phyloP scores from a whole-genome alignment of 2,888 invertebrate species.

The Elysia crispata region DNA sequence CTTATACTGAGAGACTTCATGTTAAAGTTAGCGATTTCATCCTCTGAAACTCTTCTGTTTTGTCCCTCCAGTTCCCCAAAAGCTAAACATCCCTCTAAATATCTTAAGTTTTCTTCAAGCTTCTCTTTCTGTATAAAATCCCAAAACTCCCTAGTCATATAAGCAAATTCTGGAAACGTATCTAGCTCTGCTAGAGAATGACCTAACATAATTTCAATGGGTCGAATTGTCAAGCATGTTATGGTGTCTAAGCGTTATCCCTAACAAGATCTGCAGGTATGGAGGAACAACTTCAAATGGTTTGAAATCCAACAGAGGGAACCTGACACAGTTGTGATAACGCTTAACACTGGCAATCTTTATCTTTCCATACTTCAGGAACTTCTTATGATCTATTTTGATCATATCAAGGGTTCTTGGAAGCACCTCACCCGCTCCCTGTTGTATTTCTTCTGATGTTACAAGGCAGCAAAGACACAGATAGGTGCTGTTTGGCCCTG shows the following conservation, averaged over 20 bases:
- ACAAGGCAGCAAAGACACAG: constrained; percentile 22
- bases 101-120: too few relatives aligned
- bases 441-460: not conserved
- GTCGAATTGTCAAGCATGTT: too few relatives aligned
- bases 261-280: constrained; percentile 14
- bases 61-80: too few relatives aligned
- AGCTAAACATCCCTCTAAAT: too few relatives aligned
- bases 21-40: too few relatives aligned
- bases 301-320: constrained; percentile 3
- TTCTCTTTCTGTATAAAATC: too few relatives aligned
- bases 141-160: too few relatives aligned
- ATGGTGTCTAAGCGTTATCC: constrained; percentile 22
- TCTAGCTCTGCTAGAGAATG: too few relatives aligned
- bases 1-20: too few relatives aligned
- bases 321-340: constrained; percentile 19
- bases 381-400: not conserved
- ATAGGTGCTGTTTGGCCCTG: constrained; percentile 9
- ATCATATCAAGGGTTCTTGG: not conserved
- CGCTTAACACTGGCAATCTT: not conserved
- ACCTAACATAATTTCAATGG: too few relatives aligned
- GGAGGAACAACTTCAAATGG: constrained; percentile 5
- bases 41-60: too few relatives aligned
- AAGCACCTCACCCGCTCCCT: not conserved
- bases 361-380: not conserved
- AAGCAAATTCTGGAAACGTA: too few relatives aligned